Conservation (phyloP, 2,113 vertebrate species). For the Grallaria varia region DNA sequence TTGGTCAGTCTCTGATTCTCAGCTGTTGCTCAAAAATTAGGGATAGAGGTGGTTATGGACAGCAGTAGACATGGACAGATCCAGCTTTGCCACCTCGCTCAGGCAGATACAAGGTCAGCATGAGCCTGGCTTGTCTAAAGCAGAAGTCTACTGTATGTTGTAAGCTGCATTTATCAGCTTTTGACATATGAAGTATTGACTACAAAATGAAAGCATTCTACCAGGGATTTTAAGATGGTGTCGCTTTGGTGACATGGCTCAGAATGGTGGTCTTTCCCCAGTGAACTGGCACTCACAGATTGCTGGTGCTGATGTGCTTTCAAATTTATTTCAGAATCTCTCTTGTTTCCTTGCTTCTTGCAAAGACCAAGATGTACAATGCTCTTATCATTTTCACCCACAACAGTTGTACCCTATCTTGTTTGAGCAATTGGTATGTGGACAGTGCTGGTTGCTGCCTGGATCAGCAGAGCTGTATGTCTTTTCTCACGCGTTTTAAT, state of each 20-base stretch:
- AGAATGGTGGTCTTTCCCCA: not conserved
- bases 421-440: not conserved
- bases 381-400: not conserved
- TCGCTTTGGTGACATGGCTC: not conserved
- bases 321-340: not conserved
- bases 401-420: not conserved
- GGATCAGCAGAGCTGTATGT: not conserved
- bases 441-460: not conserved
- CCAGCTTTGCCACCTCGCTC: not conserved
- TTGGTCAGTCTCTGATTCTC: not conserved
- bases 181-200: not conserved
- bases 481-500: not conserved
- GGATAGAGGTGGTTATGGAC: not conserved
- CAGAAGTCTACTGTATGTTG: not conserved
- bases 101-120: not conserved
- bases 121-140: not conserved
- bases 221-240: not conserved
- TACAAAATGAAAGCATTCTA: not conserved
- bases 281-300: not conserved
- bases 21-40: not conserved
- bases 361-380: accelerated
- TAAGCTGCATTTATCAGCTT: not conserved
- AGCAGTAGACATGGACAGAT: accelerated
- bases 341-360: not conserved
- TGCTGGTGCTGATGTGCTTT: not conserved